Base-by-base conservation (phyloP, 2,888 invertebrate genomes). In the Podotricha telesiphe region DNA sequence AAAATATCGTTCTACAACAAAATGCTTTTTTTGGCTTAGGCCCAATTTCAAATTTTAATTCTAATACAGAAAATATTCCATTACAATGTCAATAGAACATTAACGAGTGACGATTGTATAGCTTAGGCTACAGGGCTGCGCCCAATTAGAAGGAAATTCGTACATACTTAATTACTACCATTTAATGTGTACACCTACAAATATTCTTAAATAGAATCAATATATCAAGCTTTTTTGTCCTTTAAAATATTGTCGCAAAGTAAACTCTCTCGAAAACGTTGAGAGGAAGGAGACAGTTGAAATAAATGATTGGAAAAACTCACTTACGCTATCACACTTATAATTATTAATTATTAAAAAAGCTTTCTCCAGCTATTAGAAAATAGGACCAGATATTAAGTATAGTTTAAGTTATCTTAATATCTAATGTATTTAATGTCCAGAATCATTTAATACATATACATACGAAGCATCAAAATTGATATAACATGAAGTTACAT, bases 1-100 rank as follows among this genome's bases (percentile, higher is more conserved):
- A 17, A 55, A 55, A 55, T 37, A 17, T 17, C 17, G 0, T 17
- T 55, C 34, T 34, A 55, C 34, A 53, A 53, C 28, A 17, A 55
- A 34, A 55, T 17, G 13, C 28, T 34, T 3, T 55, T n/a, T 1
- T 55, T n/a, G 22, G 15, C 53, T 55, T 55, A 34, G 28, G 28
- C 17, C 34, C 10, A 17, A 34, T 34, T 55, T 28, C 5, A 10
- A 34, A 53, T 34, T 17, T 55, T 17, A 17, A 17, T 34, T 55
- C 34, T 53, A 53, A n/a, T 34, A 53, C 28, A 34, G 34, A 34
- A 55, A 11, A 34, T 55, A 42, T 42, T 42, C 13, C 13, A 42
- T 42, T 11, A 17, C 17, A 55, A 55, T 55, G 55, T 55, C 55
- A 55, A 55, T 55, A 55, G 55, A 55, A 55, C 55, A 55, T 55